Evolutionary conservation across 2,888 invertebrate genomes (phyloP), one percentile per base, ranked within the genome.

Genomic region (Campoletis raptor): DNA sequence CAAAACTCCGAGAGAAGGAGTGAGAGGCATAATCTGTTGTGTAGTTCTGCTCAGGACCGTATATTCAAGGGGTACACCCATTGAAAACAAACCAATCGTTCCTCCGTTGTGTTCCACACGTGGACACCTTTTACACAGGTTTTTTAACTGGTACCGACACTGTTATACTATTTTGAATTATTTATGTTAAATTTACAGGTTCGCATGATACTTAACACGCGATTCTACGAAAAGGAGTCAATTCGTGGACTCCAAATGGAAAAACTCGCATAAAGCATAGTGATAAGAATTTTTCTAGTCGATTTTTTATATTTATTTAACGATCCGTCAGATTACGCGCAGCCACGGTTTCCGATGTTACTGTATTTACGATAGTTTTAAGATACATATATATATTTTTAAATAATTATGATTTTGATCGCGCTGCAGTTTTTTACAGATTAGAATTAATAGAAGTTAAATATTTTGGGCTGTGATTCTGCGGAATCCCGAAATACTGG

Each of bases 41-140:
- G 81, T 81, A 66, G 72, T 40, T 48, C 30, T 30, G n/a, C 40
- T 70, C 83, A 84, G 80, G 74, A 36, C 69, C 74, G 84, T 48
- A 76, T 7, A n/a, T 69, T 76, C 64, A 10, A 69, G 73, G 48
- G 18, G 79, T 18, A 12, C 15, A 24, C 10, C 21, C 15, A 61
- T 36, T 37, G n/a, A 73, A 73, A 36, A 54, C 52, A 54, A 54
- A 73, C n/a, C 8, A 8, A 70, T 1, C 30, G 30, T 42, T 70
- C 48, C 9, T 18, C 30, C 30, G 15, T 30, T 12, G 10, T 6
- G 30, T 30, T 61, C 15, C 15, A 30, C 6, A 30, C 12, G 30
- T 24, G 61, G 10, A 30, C 57, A 30, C 30, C 30, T 30, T 61
- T 61, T 30, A 5, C 15, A 30, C 15, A 30, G 61, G 24, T 30